Conservation (phyloP, 2,888 invertebrate species). For the Drosophila parthenogenetica region DNA sequence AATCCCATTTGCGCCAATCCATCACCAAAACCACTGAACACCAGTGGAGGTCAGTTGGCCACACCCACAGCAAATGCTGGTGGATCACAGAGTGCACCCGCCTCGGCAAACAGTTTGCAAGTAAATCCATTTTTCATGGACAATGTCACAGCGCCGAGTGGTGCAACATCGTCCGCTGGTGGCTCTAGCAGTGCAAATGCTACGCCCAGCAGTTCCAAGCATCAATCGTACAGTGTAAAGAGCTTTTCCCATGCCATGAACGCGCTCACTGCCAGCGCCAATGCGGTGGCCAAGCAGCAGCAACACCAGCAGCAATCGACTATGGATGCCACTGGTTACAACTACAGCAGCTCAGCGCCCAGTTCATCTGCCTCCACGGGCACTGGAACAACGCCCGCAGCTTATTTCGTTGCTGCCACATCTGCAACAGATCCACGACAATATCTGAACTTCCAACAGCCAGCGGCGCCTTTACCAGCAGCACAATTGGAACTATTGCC, state of each 20-base stretch:
- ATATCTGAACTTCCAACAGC: constrained; percentile 77
- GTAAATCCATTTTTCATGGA: constrained; percentile 84
- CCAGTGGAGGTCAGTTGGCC: constrained; percentile 54
- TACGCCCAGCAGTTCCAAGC: constrained; percentile 82
- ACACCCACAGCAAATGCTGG: constrained; percentile 67
- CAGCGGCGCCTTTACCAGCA: constrained; percentile 70
- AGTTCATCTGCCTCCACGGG: constrained; percentile 53
- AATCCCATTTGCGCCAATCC: constrained; percentile 87
- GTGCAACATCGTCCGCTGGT: not conserved
- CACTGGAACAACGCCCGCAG: constrained; percentile 42
- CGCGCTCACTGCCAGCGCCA: constrained; percentile 76
- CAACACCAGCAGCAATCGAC: constrained; percentile 42
- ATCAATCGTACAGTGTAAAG: constrained; percentile 83
- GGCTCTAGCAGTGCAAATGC: constrained; percentile 72
- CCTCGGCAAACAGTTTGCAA: constrained; percentile 82
- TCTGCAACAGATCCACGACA: constrained; percentile 70
- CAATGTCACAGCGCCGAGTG: constrained; percentile 35
- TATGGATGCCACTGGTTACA: constrained; percentile 53
- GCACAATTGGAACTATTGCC: constrained; percentile 67
- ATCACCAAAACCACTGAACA: constrained; percentile 85
- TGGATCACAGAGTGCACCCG: constrained; percentile 82
- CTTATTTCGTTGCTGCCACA: constrained; percentile 60
- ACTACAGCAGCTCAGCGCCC: constrained; percentile 78
- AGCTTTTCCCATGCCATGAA: constrained; percentile 83
- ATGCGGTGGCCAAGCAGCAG: constrained; percentile 60